Conservation (phyloP, 2,113 vertebrate species). For the Austrofundulus limnaeus region DNA sequence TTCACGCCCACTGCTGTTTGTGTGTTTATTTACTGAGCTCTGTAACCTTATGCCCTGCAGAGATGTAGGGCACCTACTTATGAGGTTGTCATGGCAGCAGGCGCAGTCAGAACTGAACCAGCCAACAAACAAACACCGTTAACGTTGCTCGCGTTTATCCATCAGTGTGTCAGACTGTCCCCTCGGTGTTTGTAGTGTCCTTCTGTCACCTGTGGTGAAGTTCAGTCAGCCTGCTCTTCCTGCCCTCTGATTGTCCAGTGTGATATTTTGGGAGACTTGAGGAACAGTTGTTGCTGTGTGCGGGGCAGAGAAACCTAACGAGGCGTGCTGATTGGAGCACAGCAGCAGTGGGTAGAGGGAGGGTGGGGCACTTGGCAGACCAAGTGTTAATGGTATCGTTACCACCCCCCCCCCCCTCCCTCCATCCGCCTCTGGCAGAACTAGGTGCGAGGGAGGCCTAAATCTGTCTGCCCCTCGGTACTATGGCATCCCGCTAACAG, state of each 20-base stretch:
- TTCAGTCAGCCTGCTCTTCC: constrained; percentile 38
- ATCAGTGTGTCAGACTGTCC: not conserved
- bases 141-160: constrained; percentile 33
- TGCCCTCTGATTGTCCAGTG: constrained; percentile 53
- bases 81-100: constrained; percentile 74
- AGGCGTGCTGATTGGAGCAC: constrained; percentile 61
- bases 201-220: constrained; percentile 44
- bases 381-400: constrained; percentile 76
- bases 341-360: constrained; percentile 25
- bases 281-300: constrained; percentile 75
- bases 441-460: constrained; percentile 76
- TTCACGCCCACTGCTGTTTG: constrained; percentile 23
- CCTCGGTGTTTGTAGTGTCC: constrained; percentile 14
- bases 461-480: constrained; percentile 75
- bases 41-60: constrained; percentile 69
- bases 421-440: constrained; percentile 53
- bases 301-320: constrained; percentile 56
- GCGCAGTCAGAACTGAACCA: constrained; percentile 45
- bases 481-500: constrained; percentile 82
- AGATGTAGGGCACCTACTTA: constrained; percentile 73
- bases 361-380: constrained; percentile 57
- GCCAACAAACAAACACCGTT: constrained; percentile 56
- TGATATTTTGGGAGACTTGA: constrained; percentile 76
- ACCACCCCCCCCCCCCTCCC: constrained; percentile 39
- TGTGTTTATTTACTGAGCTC: constrained; percentile 63